These are phyloP conservation scores for Drosophila histrio DNA, from an alignment of 2,888 invertebrate genomes.

Conservation along the genomic window DNA sequence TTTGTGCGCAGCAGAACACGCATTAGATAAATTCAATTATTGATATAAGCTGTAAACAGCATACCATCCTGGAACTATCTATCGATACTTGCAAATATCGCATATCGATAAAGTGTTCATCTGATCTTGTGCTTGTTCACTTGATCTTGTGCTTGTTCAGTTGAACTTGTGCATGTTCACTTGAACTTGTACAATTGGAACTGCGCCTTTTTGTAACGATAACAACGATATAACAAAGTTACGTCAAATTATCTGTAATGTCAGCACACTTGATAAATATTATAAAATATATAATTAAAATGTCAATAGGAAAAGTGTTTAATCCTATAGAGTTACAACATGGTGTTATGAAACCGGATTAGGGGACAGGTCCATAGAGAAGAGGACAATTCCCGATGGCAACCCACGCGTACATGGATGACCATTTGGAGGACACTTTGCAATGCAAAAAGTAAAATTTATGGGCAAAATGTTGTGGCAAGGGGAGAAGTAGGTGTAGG, in stretches of 20 bases:
- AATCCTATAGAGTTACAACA: neutral
- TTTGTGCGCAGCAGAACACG: too few relatives aligned
- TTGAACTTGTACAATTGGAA: too few relatives aligned
- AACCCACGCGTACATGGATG: slow-evolving; percentile 17
- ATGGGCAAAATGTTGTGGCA: slow-evolving; percentile 45
- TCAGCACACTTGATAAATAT: neutral
- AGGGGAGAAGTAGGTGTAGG: neutral
- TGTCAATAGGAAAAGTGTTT: neutral
- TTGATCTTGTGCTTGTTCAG: too few relatives aligned
- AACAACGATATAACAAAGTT: too few relatives aligned
- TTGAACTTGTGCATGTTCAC: too few relatives aligned
- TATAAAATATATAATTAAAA: slow-evolving; percentile 32
- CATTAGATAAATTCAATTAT: too few relatives aligned
- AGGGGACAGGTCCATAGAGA: slow-evolving; percentile 23
- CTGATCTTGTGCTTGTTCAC: too few relatives aligned
- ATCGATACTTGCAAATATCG: too few relatives aligned
- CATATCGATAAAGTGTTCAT: too few relatives aligned
- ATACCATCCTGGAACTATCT: too few relatives aligned
- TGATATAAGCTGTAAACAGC: too few relatives aligned
- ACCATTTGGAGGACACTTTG: slow-evolving; percentile 54
- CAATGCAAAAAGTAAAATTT: slow-evolving; percentile 68
- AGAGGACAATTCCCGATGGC: neutral
- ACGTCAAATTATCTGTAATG: slow-evolving; percentile 2
- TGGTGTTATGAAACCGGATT: slow-evolving; percentile 32
- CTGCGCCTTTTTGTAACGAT: too few relatives aligned